Evolutionary conservation across 2,797 vertebrate genomes (phyloP).

Genomic region (Oryzias dopingdopingensis): DNA sequence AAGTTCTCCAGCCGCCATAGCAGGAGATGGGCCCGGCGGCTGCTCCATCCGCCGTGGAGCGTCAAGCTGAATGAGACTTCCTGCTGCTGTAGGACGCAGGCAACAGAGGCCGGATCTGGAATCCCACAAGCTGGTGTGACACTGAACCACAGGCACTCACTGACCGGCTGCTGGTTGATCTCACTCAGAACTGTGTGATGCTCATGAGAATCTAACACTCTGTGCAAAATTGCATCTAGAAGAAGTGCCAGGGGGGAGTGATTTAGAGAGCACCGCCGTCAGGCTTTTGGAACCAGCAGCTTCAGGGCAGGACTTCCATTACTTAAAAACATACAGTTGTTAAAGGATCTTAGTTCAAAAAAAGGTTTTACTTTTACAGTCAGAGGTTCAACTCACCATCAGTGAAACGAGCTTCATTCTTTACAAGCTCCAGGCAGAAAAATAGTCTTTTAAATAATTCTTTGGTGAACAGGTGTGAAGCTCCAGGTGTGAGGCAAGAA

Average conservation of each 20-base stretch:
- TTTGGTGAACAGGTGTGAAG: no score
- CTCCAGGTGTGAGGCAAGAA: no score
- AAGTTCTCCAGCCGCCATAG: slow-evolving; percentile 64
- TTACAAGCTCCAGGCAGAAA: no score
- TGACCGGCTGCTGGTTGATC: slow-evolving; percentile 28
- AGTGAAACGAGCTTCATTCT: no score
- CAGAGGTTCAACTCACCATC: no score
- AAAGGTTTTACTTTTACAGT: no score
- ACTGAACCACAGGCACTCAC: slow-evolving; percentile 45
- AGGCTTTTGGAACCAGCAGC: slow-evolving; percentile 44
- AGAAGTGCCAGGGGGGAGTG: slow-evolving; percentile 22
- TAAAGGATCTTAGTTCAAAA: no score
- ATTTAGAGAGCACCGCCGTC: slow-evolving; percentile 43
- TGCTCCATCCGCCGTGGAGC: slow-evolving; percentile 16
- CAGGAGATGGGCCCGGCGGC: slow-evolving; percentile 35
- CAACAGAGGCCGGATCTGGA: slow-evolving; percentile 60
- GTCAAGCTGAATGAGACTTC: slow-evolving; percentile 11
- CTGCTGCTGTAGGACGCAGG: background rate
- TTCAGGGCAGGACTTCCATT: no score
- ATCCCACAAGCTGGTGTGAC: slow-evolving; percentile 78
- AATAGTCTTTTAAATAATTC: no score
- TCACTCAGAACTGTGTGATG: slow-evolving; percentile 34
- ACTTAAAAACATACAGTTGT: no score
- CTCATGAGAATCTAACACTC: slow-evolving; percentile 42
- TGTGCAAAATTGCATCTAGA: slow-evolving; percentile 19